Evolutionary conservation across 2,888 invertebrate species (phyloP), one percentile per base, ranked within the genome.

Genomic region (Eupithecia subumbrata): DNA sequence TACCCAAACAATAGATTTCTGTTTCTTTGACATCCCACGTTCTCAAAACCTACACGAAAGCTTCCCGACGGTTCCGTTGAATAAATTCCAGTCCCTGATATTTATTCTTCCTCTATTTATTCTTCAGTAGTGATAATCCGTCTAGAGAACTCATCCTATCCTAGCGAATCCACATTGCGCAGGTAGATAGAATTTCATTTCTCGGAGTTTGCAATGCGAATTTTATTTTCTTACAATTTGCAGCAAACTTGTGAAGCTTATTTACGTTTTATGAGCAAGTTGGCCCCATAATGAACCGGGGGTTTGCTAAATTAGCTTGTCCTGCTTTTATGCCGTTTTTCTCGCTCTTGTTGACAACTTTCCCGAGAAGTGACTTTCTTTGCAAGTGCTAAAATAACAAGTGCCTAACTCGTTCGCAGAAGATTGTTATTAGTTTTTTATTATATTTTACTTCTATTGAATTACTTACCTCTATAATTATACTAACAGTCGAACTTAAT

Each of bases 161-260:
- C 5, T 25, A 25, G 60, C 68, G 45, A n/a, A 68, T 68, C 68
- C 22, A 22, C 40, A 68, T 11, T 66, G 52, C 66, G 52, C 72
- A 67, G 40, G 71, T 30, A 71, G 30, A 63, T 63, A 63, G 45
- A 64, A 71, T 72, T 76, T 76, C 25, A 78, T 73, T 72, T 70
- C 56, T 14, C 71, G 22, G 71, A 67, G 69, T 75, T 74, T 40
- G 76, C 74, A 66, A 72, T 77, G 72, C 60, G 69, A 71, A 77
- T 76, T 79, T 71, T 76, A 77, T 77, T 79, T 71, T 74, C 76
- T 63, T 67, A 67, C 77, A 73, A 74, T 73, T 76, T 77, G 60
- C 72, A 60, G 74, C 72, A 64, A 74, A 77, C 74, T 76, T 74
- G 70, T 71, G 69, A 63, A 74, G 74, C 68, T 73, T 73, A 75